A percentile compares a stretch with the other conserved stretches of the same genome.
These are phyloP conservation scores for Cervus canadensis DNA, from an alignment of 2,113 vertebrate species.

Conservation along the genomic window DNA sequence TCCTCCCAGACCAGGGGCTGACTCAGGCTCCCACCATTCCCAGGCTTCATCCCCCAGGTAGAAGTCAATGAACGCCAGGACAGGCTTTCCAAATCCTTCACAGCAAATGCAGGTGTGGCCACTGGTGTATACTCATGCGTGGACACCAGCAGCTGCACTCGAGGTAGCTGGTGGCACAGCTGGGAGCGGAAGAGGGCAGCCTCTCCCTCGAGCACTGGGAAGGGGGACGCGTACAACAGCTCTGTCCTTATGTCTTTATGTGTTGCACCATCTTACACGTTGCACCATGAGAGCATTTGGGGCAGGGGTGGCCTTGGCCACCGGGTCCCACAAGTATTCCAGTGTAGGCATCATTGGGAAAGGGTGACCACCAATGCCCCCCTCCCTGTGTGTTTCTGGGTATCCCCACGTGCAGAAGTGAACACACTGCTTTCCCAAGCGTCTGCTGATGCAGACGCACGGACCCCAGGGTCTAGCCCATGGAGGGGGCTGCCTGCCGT, in stretches of 20 bases:
- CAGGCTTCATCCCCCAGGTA: background rate
- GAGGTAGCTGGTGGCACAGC: background rate
- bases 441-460: fast-evolving
- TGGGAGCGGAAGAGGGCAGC: background rate
- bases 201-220: background rate
- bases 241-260: background rate
- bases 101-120: background rate
- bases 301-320: background rate
- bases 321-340: background rate
- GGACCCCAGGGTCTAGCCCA: background rate
- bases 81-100: background rate
- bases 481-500: background rate
- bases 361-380: fast-evolving
- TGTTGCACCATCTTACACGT: background rate
- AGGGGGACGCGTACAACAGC: background rate
- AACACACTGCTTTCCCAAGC: background rate
- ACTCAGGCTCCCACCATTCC: background rate
- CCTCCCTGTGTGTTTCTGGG: background rate
- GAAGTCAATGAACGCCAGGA: background rate
- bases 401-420: fast-evolving
- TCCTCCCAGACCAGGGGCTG: background rate
- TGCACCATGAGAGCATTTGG: background rate
- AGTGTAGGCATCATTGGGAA: background rate
- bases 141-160: background rate
- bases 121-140: fast-evolving